Base-by-base conservation (phyloP, 2,888 invertebrate species). In the Lomographa bimaculata region DNA sequence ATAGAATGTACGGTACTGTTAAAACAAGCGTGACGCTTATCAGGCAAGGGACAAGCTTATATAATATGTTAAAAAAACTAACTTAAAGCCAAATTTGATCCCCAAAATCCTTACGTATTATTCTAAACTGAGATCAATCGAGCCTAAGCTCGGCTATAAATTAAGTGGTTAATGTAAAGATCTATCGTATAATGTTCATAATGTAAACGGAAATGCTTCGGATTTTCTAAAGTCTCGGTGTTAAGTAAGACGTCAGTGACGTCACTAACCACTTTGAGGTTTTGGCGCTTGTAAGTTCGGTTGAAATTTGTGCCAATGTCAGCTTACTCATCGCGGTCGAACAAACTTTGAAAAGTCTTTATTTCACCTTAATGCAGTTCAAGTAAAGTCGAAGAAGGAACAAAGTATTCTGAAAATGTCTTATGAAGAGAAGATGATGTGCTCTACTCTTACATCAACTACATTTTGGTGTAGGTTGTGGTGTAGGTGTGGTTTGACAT, bases 341-440 rank as follows among this genome's bases (percentile, higher is more conserved):
- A 14, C 36, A 27, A 42, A 34, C 11, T 35, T 19, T 41, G 5
- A 23, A 19, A 7, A 24, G 25, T 26, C 28, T 44, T 40, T 46
- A 43, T 34, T 40, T 42, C 36, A 36, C 29, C 41, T 41, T 40
- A 40, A 44, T 45, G 44, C 40, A 47, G 34, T 45, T 45, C 28
- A 47, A 32, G 40, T 42, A 29, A 46, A 43, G 46, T 35, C 27
- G 35, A 43, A n/a, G n/a, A n/a, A n/a, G n/a, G n/a, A n/a, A n/a
- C n/a, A n/a, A n/a, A n/a, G n/a, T n/a, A n/a, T n/a, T n/a, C n/a
- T n/a, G n/a, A n/a, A n/a, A n/a, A n/a, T n/a, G n/a, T n/a, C n/a
- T n/a, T n/a, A n/a, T n/a, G n/a, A n/a, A n/a, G n/a, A n/a, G n/a
- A n/a, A n/a, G n/a, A n/a, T n/a, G n/a, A n/a, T n/a, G n/a, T n/a